phyloP scores from a whole-genome alignment of 2,888 invertebrate genomes.

The Cryptops parisi region DNA sequence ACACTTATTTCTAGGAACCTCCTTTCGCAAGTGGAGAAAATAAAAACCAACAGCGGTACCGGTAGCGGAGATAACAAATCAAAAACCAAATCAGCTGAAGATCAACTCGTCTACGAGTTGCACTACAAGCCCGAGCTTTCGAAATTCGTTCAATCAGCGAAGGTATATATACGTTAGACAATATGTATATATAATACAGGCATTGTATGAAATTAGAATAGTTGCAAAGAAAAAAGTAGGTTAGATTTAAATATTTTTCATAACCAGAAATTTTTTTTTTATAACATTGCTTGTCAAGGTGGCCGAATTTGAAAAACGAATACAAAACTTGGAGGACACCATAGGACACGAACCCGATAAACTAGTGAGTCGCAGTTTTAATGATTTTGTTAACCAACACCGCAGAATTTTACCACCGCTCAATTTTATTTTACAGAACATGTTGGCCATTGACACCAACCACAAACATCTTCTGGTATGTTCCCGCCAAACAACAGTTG shows the following conservation, averaged over 20 bases:
- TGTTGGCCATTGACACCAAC: constrained; percentile 26
- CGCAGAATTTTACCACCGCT: background rate
- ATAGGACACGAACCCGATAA: constrained; percentile 73
- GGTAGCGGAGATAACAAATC: background rate
- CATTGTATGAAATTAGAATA: background rate
- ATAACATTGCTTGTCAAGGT: constrained; percentile 36
- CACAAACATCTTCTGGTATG: constrained; percentile 35
- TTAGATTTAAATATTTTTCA: background rate
- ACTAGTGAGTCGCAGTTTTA: constrained; percentile 42
- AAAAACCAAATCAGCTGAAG: background rate
- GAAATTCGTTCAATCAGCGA: constrained; percentile 54
- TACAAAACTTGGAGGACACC: constrained; percentile 67
- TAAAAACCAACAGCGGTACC: background rate
- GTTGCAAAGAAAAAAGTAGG: background rate
- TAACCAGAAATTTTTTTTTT: constrained; percentile 2
- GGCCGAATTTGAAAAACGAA: constrained; percentile 67
- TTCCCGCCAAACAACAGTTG: no score
- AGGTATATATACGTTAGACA: no score
- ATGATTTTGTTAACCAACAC: background rate
- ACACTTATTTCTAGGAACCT: constrained; percentile 6
- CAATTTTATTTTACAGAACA: constrained; percentile 23
- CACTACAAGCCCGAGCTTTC: constrained; percentile 49
- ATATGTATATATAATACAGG: background rate
- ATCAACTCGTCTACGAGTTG: constrained; percentile 46
- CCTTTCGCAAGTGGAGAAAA: constrained; percentile 8